phyloP scores from a whole-genome alignment of 2,888 invertebrate genomes.

The Pseudolycoriella hygida region DNA sequence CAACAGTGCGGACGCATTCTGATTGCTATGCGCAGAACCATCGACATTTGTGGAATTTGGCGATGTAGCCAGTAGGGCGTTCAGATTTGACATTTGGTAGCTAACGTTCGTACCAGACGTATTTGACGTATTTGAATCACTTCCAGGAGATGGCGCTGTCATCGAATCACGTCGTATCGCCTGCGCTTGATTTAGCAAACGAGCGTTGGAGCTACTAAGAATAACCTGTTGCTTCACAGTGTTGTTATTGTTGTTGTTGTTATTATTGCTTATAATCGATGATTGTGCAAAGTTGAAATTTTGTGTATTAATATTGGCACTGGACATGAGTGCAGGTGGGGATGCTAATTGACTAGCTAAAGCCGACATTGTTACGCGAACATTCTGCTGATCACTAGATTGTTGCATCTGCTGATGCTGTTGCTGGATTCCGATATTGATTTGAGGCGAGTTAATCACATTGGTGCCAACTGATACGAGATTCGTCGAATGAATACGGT shows the following conservation, averaged over 20 bases:
- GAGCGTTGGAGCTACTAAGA: slow-evolving; percentile 5
- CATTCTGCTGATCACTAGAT: slow-evolving; percentile 17
- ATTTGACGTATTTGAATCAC: slow-evolving; percentile 28
- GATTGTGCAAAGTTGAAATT: slow-evolving; percentile 5
- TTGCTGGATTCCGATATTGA: slow-evolving; percentile 6
- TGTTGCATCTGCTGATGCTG: slow-evolving; percentile 12
- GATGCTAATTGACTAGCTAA: slow-evolving; percentile 29
- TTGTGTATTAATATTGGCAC: slow-evolving; percentile 13
- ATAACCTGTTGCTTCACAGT: slow-evolving; percentile 3
- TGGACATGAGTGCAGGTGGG: slow-evolving; percentile 29
- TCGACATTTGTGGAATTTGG: slow-evolving; percentile 24
- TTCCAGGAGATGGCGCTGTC: slow-evolving; percentile 29
- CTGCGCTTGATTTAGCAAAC: slow-evolving; percentile 19
- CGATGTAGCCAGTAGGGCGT: slow-evolving; percentile 34
- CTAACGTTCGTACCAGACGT: slow-evolving; percentile 28
- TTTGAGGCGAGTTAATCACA: slow-evolving; percentile 5
- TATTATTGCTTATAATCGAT: slow-evolving; percentile 2
- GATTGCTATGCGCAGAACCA: background rate
- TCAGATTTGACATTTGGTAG: slow-evolving; percentile 38
- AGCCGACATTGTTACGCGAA: slow-evolving; percentile 30
- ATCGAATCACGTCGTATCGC: slow-evolving; percentile 30
- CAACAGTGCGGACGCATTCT: slow-evolving; percentile 4
- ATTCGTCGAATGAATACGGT: slow-evolving; percentile 14
- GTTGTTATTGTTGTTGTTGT: slow-evolving; percentile 8
- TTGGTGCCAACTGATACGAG: slow-evolving; percentile 20